A percentile compares a stretch with the other conserved stretches of the same genome.
These are phyloP conservation scores for Halcyon malimbica DNA, from an alignment of 2,113 vertebrate species.

Conservation along the genomic window DNA sequence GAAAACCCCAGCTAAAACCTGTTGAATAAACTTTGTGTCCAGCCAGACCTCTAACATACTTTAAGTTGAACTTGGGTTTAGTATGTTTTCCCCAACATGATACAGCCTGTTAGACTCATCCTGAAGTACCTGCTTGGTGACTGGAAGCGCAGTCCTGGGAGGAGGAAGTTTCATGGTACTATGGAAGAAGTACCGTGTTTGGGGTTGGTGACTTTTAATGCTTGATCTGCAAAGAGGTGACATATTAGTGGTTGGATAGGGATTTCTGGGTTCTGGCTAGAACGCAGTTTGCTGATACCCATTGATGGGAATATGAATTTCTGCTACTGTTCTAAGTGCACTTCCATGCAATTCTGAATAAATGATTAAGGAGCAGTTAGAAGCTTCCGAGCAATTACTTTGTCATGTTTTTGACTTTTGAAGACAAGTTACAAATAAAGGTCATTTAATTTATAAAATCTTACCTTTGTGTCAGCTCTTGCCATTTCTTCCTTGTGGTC, in stretches of 20 bases:
- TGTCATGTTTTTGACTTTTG: constrained; percentile 72
- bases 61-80: background rate
- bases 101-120: background rate
- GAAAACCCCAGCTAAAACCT: background rate
- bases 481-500: background rate
- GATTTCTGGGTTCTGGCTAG: background rate
- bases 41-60: background rate
- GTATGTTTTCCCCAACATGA: background rate
- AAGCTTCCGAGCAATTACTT: constrained; percentile 48
- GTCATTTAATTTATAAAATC: constrained; percentile 72
- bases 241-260: background rate
- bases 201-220: background rate
- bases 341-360: constrained; percentile 73
- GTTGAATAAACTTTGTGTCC: background rate
- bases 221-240: background rate
- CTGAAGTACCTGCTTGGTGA: background rate
- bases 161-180: background rate
- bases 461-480: background rate
- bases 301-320: background rate
- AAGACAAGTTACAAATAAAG: constrained; percentile 74
- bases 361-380: constrained; percentile 53
- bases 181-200: background rate
- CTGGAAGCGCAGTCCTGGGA: background rate
- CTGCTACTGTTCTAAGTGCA: constrained; percentile 75
- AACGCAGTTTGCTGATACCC: background rate